A percentile compares a stretch with the other conserved stretches of the same genome.
These are phyloP conservation scores for Ophraella communa DNA, from an alignment of 2,888 invertebrate species.

Conservation along the genomic window DNA sequence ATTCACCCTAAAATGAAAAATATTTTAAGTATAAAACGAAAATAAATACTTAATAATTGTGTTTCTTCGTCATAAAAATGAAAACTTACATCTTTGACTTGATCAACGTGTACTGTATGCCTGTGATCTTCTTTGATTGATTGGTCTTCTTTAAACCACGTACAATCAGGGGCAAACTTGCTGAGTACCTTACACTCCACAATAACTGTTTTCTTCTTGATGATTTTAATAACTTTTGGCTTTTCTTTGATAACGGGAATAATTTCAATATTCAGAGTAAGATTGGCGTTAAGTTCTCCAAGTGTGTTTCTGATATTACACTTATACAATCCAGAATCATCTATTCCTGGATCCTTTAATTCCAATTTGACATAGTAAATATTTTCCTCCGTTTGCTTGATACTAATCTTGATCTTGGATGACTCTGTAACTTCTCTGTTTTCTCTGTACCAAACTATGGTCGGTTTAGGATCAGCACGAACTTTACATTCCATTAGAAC, in stretches of 20 bases:
- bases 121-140: slow-evolving; percentile 79
- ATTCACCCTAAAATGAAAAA: slow-evolving; percentile 74
- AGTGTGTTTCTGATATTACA: slow-evolving; percentile 96
- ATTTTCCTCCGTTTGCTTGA: slow-evolving; percentile 76
- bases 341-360: slow-evolving; percentile 87
- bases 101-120: slow-evolving; percentile 78
- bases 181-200: slow-evolving; percentile 94
- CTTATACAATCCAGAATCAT: slow-evolving; percentile 97
- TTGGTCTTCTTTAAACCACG: slow-evolving; percentile 89
- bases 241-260: slow-evolving; percentile 93
- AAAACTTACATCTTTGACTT: slow-evolving; percentile 76
- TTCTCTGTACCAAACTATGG: slow-evolving; percentile 83
- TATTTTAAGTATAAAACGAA: too few species aligned
- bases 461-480: slow-evolving; percentile 79
- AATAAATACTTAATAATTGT: too few species aligned
- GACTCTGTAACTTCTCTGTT: slow-evolving; percentile 80
- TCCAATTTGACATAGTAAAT: slow-evolving; percentile 88
- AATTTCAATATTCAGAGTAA: slow-evolving; percentile 97
- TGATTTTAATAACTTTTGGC: slow-evolving; percentile 88
- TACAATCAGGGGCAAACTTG: slow-evolving; percentile 90
- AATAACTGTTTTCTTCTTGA: slow-evolving; percentile 90
- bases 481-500: slow-evolving; percentile 88
- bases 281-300: slow-evolving; percentile 96
- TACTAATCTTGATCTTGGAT: slow-evolving; percentile 78
- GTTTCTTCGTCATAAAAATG: too few species aligned